Evolutionary conservation across 2,888 invertebrate species (phyloP).

Genomic region (Cepaea hortensis): DNA sequence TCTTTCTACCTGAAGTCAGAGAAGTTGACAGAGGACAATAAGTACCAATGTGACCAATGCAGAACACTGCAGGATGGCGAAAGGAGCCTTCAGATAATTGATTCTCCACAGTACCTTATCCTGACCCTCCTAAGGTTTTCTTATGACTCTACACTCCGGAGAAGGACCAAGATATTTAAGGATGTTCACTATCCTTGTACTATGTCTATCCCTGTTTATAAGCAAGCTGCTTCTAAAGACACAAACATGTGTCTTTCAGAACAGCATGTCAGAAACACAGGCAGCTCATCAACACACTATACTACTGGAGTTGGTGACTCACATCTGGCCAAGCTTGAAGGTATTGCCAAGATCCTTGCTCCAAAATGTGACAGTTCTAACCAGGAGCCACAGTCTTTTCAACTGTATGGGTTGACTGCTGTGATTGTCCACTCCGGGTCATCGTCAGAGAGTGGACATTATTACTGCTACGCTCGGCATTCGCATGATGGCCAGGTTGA

Average conservation of each 20-base stretch:
- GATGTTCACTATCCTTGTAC: conserved; percentile 75
- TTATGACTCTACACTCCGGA: conserved; percentile 84
- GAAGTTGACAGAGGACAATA: conserved; percentile 86
- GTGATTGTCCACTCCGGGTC: conserved; percentile 90
- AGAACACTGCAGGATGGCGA: conserved; percentile 86
- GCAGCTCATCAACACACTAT: background rate
- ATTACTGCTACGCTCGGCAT: conserved; percentile 85
- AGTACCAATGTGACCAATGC: conserved; percentile 88
- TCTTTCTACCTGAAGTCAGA: conserved; percentile 87
- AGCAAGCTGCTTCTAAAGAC: background rate
- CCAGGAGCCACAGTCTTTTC: conserved; percentile 56
- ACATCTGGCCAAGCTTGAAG: conserved; percentile 12
- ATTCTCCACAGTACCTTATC: conserved; percentile 86
- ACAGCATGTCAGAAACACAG: background rate
- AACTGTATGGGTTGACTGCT: conserved; percentile 85
- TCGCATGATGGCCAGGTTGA: conserved; percentile 58
- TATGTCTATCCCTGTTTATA: conserved; percentile 66
- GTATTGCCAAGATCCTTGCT: conserved; percentile 12
- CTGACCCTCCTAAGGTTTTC: conserved; percentile 88
- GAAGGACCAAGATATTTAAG: conserved; percentile 84
- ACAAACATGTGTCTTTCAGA: background rate
- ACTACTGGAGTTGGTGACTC: background rate
- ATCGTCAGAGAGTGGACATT: conserved; percentile 90
- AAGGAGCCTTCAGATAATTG: conserved; percentile 83
- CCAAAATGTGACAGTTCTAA: conserved; percentile 6